These are phyloP conservation scores for Theropithecus gelada DNA, from an alignment of 2,113 vertebrate genomes.

Conservation along the genomic window DNA sequence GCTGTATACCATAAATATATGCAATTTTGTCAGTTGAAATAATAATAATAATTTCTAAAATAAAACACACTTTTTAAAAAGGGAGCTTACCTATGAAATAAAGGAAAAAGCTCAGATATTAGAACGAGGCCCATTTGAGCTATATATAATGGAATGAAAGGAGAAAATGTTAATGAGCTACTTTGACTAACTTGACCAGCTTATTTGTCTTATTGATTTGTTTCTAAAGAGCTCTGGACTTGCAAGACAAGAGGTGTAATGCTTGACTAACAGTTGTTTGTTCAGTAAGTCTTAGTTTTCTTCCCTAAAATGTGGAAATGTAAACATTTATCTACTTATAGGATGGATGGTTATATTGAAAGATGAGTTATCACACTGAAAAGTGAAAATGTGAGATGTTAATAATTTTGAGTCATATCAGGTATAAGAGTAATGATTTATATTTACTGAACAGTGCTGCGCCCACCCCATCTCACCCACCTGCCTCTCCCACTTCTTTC, in stretches of 20 bases:
- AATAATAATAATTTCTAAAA: not conserved
- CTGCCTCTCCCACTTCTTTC: not conserved
- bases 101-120: not conserved
- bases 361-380: not conserved
- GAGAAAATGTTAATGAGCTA: conserved; percentile 15
- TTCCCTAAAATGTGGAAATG: not conserved
- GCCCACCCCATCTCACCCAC: not conserved
- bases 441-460: not conserved
- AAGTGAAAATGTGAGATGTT: not conserved
- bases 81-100: not conserved
- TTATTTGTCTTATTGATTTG: conserved; percentile 11
- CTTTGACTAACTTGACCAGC: not conserved
- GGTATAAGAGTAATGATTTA: not conserved
- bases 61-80: not conserved
- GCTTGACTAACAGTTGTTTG: not conserved
- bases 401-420: not conserved
- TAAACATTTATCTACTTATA: not conserved
- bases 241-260: not conserved
- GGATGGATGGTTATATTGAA: not conserved
- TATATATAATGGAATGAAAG: not conserved
- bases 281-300: not conserved
- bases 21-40: not conserved
- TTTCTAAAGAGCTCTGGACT: conserved; percentile 16
- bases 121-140: not conserved
- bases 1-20: not conserved